A percentile compares a stretch with the other conserved stretches of the same genome.
Conservation (phyloP, 2,888 invertebrate genomes). For the Drosophila niveifrons region DNA sequence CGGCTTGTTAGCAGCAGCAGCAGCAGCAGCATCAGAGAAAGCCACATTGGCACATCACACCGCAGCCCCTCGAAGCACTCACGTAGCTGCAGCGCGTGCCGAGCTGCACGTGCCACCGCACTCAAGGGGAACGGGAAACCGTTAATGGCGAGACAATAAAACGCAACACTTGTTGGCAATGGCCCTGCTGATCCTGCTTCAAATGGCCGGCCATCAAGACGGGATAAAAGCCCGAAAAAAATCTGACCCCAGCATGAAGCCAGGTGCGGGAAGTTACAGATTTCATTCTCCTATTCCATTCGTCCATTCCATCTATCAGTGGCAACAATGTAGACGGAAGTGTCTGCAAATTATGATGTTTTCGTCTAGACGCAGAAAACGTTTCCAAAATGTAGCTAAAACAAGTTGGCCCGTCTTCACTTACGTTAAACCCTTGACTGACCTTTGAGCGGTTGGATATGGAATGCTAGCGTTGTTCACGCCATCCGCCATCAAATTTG, state of each 20-base stretch:
- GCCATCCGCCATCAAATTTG: slow-evolving; percentile 53
- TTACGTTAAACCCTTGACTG: slow-evolving; percentile 35
- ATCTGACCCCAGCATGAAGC: background rate
- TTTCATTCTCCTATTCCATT: background rate
- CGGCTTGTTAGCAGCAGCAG: slow-evolving; percentile 48
- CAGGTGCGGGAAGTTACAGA: slow-evolving; percentile 17
- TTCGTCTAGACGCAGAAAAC: slow-evolving; percentile 51
- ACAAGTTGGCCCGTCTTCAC: background rate
- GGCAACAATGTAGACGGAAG: slow-evolving; percentile 21
- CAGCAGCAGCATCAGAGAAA: slow-evolving; percentile 7
- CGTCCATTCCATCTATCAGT: background rate
- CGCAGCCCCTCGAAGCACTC: slow-evolving; percentile 47
- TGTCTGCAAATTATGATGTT: slow-evolving; percentile 62
- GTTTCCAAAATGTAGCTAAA: background rate
- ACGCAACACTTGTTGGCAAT: slow-evolving; percentile 76
- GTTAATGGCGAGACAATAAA: slow-evolving; percentile 74
- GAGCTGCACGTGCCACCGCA: slow-evolving; percentile 61
- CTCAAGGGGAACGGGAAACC: slow-evolving; percentile 45
- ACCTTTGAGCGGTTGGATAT: slow-evolving; percentile 28
- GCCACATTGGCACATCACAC: slow-evolving; percentile 6
- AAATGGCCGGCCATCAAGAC: slow-evolving; percentile 39
- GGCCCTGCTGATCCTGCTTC: slow-evolving; percentile 28
- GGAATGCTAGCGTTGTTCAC: slow-evolving; percentile 34
- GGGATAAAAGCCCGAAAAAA: slow-evolving; percentile 30
- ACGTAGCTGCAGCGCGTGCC: slow-evolving; percentile 64